These are phyloP conservation scores for Zootoca vivipara DNA, from an alignment of 2,113 vertebrate genomes.

Conservation along the genomic window DNA sequence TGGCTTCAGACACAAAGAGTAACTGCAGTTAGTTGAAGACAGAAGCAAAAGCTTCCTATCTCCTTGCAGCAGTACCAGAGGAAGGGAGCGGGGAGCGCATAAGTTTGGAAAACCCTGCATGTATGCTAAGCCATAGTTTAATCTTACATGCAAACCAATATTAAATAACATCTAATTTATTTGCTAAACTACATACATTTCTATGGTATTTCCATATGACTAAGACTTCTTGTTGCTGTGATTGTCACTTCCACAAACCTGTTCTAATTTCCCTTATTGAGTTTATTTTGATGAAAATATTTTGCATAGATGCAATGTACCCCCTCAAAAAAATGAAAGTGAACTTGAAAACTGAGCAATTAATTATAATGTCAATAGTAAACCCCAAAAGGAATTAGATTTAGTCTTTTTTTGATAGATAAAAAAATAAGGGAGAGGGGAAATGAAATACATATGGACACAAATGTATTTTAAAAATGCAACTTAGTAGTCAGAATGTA, in stretches of 20 bases:
- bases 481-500: constrained; percentile 9
- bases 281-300: background rate
- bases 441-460: constrained; percentile 15
- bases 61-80: background rate
- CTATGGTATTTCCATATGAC: background rate
- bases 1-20: background rate
- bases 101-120: background rate
- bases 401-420: background rate
- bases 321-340: background rate
- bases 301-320: background rate
- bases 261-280: background rate
- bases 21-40: background rate
- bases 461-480: background rate
- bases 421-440: background rate
- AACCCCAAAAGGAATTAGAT: background rate
- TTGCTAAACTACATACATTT: background rate
- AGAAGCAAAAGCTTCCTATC: background rate
- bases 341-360: background rate
- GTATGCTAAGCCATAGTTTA: background rate
- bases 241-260: background rate
- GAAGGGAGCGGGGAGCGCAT: background rate
- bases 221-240: background rate
- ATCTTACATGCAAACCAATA: background rate
- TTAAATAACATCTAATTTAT: background rate
- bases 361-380: background rate